Percentiles rank a stretch among this genome's conserved stretches.
Conservation (phyloP, 2,888 invertebrate species). For the Reticulitermes lucifugus region DNA sequence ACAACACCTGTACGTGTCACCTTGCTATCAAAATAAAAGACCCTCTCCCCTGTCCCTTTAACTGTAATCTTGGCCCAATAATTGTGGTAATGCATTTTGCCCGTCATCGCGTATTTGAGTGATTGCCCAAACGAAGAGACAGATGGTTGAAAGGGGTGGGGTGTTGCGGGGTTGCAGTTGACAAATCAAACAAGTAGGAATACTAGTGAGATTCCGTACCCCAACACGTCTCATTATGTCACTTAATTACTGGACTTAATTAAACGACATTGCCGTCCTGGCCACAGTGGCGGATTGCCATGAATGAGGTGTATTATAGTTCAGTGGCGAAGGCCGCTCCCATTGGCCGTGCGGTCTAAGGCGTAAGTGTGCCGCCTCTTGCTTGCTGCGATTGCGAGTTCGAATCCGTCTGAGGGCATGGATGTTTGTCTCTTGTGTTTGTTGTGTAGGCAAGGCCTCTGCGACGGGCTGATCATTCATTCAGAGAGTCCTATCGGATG, state of each 20-base stretch:
- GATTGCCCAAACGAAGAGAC: not conserved
- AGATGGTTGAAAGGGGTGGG: too few relatives aligned
- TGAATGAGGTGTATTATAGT: too few relatives aligned
- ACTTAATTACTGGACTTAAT: not conserved
- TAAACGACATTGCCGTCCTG: not conserved
- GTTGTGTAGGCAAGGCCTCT: too few relatives aligned
- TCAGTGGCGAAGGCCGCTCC: too few relatives aligned
- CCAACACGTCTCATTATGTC: slow-evolving; percentile 8
- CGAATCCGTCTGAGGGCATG: too few relatives aligned
- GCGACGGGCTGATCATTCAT: too few relatives aligned
- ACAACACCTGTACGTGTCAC: not conserved
- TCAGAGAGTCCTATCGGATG: too few relatives aligned
- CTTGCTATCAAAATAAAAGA: not conserved
- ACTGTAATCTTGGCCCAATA: not conserved
- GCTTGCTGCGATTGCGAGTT: too few relatives aligned
- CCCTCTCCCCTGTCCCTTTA: not conserved
- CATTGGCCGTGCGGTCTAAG: too few relatives aligned
- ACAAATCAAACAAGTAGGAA: not conserved
- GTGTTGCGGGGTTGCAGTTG: not conserved
- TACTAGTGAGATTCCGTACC: not conserved
- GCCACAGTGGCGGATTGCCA: not conserved
- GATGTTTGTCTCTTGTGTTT: too few relatives aligned
- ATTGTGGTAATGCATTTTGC: not conserved
- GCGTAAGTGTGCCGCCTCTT: too few relatives aligned
- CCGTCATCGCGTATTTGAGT: not conserved